Percentiles rank a stretch among this genome's conserved stretches.
phyloP scores from a whole-genome alignment of 2,113 vertebrate genomes.

The Neolamprologus variostigma region DNA sequence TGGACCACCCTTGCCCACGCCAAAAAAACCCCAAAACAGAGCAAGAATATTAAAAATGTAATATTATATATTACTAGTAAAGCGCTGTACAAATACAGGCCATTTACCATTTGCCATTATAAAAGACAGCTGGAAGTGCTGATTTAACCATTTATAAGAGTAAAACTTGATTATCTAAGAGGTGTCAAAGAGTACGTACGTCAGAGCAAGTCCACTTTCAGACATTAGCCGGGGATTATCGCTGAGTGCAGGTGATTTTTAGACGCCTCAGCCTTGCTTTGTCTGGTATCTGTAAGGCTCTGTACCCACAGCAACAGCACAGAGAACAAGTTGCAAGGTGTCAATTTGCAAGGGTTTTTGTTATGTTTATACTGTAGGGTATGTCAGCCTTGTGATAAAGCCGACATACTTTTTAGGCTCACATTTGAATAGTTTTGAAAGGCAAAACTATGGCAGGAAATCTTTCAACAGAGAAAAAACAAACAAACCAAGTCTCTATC shows the following conservation, averaged over 20 bases:
- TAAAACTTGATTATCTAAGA: not conserved
- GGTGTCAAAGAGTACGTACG: not conserved
- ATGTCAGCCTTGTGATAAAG: not conserved
- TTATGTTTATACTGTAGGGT: not conserved
- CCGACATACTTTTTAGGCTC: not conserved
- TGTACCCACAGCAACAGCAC: not conserved
- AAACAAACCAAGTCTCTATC: not conserved
- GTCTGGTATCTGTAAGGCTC: not conserved
- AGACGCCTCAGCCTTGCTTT: not conserved
- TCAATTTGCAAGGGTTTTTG: not conserved
- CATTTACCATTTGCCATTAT: not conserved
- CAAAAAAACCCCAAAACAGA: rapidly evolving
- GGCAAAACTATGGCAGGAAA: not conserved
- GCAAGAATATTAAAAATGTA: not conserved
- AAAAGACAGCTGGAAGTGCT: not conserved
- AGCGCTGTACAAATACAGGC: not conserved
- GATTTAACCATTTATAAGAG: not conserved
- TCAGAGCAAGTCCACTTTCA: not conserved
- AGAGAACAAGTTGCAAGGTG: not conserved
- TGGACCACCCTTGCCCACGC: not conserved
- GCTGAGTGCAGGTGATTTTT: not conserved
- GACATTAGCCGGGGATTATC: not conserved
- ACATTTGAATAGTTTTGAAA: conserved; percentile 26
- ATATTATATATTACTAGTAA: not conserved
- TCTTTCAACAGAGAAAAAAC: not conserved